A percentile compares a stretch with the other conserved stretches of the same genome.
Conservation (phyloP, 2,113 vertebrate genomes). For the Forbesichthys papilliferus region DNA sequence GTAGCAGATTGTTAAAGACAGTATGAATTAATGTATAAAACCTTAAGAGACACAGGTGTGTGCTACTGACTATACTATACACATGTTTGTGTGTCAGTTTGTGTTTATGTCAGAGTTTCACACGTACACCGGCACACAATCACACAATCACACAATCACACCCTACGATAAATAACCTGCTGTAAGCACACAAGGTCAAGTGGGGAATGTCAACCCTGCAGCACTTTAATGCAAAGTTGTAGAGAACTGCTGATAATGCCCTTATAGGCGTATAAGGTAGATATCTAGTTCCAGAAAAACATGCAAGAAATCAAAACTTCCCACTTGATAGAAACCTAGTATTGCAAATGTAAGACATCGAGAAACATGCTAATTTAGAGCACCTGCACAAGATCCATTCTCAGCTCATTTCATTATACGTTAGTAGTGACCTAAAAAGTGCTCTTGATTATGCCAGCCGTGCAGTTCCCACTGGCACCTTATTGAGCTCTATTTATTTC, state of each 20-base stretch:
- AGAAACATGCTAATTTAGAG: constrained; percentile 50
- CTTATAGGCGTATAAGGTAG: constrained; percentile 52
- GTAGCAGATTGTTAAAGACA: too few species aligned
- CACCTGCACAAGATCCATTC: not conserved
- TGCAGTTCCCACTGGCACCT: constrained; percentile 25
- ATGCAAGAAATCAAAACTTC: constrained; percentile 46
- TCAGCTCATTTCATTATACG: too few species aligned
- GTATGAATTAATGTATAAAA: too few species aligned
- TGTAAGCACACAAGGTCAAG: constrained; percentile 48
- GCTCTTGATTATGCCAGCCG: not conserved
- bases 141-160: constrained; percentile 2
- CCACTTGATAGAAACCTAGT: constrained; percentile 42
- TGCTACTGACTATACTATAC: too few species aligned
- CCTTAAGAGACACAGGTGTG: too few species aligned
- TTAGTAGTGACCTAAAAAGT: too few species aligned
- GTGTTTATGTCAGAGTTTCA: too few species aligned
- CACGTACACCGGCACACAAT: too few species aligned
- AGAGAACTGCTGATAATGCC: constrained; percentile 41
- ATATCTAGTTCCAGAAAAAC: constrained; percentile 55
- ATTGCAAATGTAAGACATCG: constrained; percentile 36
- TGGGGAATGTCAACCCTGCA: constrained; percentile 3
- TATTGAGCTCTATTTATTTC: constrained; percentile 34
- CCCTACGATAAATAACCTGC: not conserved
- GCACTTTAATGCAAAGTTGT: constrained; percentile 18
- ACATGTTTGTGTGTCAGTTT: too few species aligned